phyloP scores from a whole-genome alignment of 2,888 invertebrate genomes.

The Tiliacea citrago region DNA sequence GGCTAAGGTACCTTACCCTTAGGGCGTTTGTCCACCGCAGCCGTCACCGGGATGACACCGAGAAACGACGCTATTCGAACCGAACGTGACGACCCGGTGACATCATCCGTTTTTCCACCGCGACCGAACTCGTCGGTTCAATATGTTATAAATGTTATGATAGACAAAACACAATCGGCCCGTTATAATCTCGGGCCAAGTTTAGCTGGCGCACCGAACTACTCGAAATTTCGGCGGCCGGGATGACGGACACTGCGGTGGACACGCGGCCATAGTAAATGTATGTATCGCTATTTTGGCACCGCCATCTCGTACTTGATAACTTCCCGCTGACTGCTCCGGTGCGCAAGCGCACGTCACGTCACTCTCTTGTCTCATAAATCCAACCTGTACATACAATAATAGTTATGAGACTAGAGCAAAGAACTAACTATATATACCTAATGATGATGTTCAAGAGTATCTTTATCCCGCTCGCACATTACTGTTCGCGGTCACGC shows the following conservation, averaged over 20 bases:
- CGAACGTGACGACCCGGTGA: not conserved
- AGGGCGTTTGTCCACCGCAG: not conserved
- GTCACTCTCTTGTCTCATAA: not conserved
- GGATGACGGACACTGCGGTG: conserved; percentile 1
- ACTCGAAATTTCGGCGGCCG: not conserved
- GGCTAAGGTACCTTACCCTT: not conserved
- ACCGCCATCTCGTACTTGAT: not conserved
- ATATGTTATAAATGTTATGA: too few species aligned
- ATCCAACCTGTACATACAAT: conserved; percentile 12
- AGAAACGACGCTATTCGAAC: not conserved
- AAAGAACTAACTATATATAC: too few species aligned
- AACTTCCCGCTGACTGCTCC: not conserved
- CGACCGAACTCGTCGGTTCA: not conserved
- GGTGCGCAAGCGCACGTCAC: not conserved
- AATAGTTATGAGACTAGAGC: not conserved
- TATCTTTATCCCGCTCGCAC: too few species aligned
- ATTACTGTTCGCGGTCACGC: too few species aligned
- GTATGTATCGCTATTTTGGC: not conserved
- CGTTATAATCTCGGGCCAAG: not conserved
- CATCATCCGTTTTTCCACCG: not conserved
- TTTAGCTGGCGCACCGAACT: not conserved
- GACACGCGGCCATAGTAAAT: not conserved
- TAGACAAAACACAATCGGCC: not conserved
- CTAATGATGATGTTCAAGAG: too few species aligned
- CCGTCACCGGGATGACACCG: not conserved